Base-by-base conservation (phyloP, 2,797 vertebrate genomes). In the Leptodactylus fallax region DNA sequence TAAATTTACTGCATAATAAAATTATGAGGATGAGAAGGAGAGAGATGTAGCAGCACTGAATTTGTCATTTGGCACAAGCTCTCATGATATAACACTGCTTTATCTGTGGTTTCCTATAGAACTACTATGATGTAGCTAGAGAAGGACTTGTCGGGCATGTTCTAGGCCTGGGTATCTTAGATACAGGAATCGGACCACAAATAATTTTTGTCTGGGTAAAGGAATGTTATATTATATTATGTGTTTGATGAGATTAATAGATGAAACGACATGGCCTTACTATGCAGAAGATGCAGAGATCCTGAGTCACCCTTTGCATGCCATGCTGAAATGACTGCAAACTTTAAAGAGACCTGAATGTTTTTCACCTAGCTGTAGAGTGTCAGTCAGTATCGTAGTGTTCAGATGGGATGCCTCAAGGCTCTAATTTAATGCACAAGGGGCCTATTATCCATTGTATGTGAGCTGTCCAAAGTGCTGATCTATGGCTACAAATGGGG, bases 381-480 rank as follows among this genome's bases (percentile, higher is more conserved):
- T 9, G 23, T 5, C 6, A 51, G 6, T 7, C 25, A 1, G 36
- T 56, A 58, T 56, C 6, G 27, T 7, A 77, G 9, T 9, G 14
- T 2, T 53, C 8, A 67, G 7, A 36, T 13, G 6, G 47, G 45
- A 51, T 9, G 13, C 9, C 60, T 11, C 27, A 47, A 47, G 27
- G 69, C 58, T 16, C 36, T 72, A n/a, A 45, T 79, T 13, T 14
- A 4, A 17, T n/a, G 14, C 12, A 51, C 21, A 60, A 4, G 45
- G 55, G 82, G 69, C 27, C 45, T 8, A 53, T 10, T 25, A 19
- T 23, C 9, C 55, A 14, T 14, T 56, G 7, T 19, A 16, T 85
- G 14, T 51, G 86, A 87, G 69, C 86, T 87, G 67, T 87, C 79
- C 79, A 55, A 61, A 55, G 86, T 87, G 55, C 86, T 87, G 86